Conservation (phyloP, 2,888 invertebrate genomes). For the Beris chalybata region DNA sequence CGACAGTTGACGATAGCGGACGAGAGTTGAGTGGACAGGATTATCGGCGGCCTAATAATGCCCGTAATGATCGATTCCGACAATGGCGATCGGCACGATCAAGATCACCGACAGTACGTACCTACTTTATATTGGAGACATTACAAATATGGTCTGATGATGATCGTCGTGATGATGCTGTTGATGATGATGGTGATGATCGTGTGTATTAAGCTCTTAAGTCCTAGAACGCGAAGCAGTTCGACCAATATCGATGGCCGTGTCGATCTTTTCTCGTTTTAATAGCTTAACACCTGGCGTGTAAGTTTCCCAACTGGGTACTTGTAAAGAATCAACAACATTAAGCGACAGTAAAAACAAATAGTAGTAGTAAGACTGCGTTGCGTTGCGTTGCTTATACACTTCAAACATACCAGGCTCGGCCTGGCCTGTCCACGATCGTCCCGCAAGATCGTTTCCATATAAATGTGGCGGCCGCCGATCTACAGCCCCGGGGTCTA, state of each 20-base stretch:
- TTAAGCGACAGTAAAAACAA: slow-evolving; percentile 10
- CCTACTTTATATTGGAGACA: neutral
- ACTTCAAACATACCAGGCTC: no score
- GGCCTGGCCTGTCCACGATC: no score
- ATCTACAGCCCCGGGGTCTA: no score
- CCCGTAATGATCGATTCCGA: slow-evolving; percentile 24
- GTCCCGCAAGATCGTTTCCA: no score
- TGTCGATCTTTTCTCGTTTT: neutral
- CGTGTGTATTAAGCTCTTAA: neutral
- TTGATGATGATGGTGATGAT: neutral
- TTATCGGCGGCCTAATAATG: slow-evolving; percentile 15
- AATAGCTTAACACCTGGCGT: slow-evolving; percentile 14
- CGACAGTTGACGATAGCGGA: neutral
- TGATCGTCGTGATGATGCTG: neutral
- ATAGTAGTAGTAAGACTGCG: no score
- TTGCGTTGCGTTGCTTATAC: no score
- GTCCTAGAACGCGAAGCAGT: slow-evolving; percentile 7
- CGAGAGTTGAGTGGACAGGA: neutral
- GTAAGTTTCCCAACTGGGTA: slow-evolving; percentile 19
- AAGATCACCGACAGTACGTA: slow-evolving; percentile 3
- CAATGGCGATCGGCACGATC: slow-evolving; percentile 25
- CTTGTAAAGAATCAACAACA: slow-evolving; percentile 17
- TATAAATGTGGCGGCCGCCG: no score
- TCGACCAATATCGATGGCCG: neutral
- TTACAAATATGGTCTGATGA: slow-evolving; percentile 2